phyloP scores from a whole-genome alignment of 1,140 invertebrate species.

The Thalassaphorura encarpata region DNA sequence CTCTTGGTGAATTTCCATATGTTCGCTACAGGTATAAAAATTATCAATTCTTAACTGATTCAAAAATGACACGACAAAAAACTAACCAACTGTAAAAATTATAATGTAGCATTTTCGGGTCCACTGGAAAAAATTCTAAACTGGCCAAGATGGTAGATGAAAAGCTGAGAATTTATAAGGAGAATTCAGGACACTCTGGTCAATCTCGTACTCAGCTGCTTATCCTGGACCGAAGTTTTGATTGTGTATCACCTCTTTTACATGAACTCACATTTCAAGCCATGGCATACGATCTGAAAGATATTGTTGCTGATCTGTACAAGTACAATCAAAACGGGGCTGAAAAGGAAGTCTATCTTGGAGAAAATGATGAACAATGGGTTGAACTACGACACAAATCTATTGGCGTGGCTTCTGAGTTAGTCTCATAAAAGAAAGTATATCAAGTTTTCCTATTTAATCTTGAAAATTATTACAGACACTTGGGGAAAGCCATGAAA shows the following conservation, averaged over 20 bases:
- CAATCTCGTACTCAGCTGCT: conserved; percentile 91
- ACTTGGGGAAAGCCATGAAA: conserved; percentile 54
- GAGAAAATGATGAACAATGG: conserved; percentile 99
- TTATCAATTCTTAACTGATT: background rate
- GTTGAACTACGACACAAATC: conserved; percentile 95
- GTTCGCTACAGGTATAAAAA: conserved; percentile 70
- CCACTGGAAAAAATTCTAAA: conserved; percentile 92
- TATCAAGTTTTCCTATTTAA: conserved; percentile 52
- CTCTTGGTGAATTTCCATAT: conserved; percentile 95
- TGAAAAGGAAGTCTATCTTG: conserved; percentile 93
- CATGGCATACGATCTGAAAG: conserved; percentile 97
- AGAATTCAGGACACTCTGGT: conserved; percentile 70
- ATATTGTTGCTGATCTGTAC: conserved; percentile 83
- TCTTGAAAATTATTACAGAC: too few species aligned
- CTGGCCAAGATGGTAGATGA: conserved; percentile 94
- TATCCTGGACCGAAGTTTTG: conserved; percentile 96
- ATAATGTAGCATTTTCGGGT: conserved; percentile 43
- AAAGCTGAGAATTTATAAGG: conserved; percentile 96
- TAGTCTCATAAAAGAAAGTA: conserved; percentile 62
- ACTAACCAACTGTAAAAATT: too few species aligned
- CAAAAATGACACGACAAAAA: background rate
- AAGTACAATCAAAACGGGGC: conserved; percentile 66
- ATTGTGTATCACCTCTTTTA: conserved; percentile 52
- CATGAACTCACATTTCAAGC: conserved; percentile 98
- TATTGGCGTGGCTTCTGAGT: conserved; percentile 93